Evolutionary conservation across 2,797 vertebrate genomes (phyloP), one percentile per base, ranked within the genome.

Genomic region (Catamblyrhynchus diadema): DNA sequence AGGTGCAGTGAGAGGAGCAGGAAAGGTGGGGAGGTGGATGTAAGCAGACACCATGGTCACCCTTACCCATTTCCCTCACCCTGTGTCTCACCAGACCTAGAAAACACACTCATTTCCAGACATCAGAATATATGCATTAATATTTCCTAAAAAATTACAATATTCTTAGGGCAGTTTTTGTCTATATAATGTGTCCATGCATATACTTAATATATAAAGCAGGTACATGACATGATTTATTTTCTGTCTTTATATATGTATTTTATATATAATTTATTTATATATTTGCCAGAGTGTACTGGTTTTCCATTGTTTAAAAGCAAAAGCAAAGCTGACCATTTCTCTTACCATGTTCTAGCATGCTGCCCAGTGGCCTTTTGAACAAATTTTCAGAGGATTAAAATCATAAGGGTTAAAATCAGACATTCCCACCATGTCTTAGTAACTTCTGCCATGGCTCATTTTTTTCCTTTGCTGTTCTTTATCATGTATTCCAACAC

Each of bases 131-230:
- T 4, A 7, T 51, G 18, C 60, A 21, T 57, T 23, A 4, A 7
- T 48, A 3, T 28, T 84, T 65, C 32, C 24, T 69, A 39, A 64
- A 87, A 65, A 81, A 54, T 2, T 1, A 10, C 24, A 44, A 2
- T 19, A 37, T 57, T 78, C 18, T 23, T 14, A 0, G 16, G 41
- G 45, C 37, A 65, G 0, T 12, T 64, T 56, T 30, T 45, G 11
- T 48, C 5, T 18, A 3, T 41, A 4, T 24, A 25, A 56, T 1
- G 0, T 59, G 4, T 41, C 6, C 9, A 2, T 24, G 20, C 44
- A 4, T 45, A 13, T 39, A 28, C 9, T 9, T 47, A 25, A 56
- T 23, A 22, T 4, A 33, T 23, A 25, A 71, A 79, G 15, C 39
- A 25, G 32, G 2, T 33, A 19, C 14, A 12, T 3, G 21, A 25